Evolutionary conservation across 2,888 invertebrate genomes (phyloP).

Genomic region (Andrena praecox): DNA sequence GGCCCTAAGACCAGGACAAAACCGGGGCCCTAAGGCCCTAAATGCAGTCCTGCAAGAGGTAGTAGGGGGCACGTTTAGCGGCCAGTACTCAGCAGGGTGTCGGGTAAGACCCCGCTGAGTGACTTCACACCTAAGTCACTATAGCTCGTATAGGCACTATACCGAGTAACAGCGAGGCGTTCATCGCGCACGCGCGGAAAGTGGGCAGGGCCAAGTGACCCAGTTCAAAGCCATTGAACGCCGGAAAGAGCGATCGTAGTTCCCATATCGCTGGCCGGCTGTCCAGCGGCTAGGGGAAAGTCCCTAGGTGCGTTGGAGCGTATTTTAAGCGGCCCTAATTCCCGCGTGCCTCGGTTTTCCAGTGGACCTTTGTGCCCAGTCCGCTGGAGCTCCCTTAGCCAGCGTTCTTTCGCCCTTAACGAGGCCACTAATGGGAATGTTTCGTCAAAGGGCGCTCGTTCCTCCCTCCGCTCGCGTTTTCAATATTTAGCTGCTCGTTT

Average conservation of each 20-base stretch:
- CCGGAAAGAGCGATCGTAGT: background rate
- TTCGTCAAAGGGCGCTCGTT: slow-evolving; percentile 57
- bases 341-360: slow-evolving; percentile 47
- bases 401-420: slow-evolving; percentile 32
- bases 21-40: too few relatives aligned
- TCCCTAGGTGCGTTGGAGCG: background rate
- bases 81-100: too few relatives aligned
- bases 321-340: slow-evolving; percentile 15
- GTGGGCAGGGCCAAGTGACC: too few relatives aligned
- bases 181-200: too few relatives aligned
- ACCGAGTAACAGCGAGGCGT: too few relatives aligned
- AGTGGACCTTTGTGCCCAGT: slow-evolving; percentile 50
- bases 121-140: too few relatives aligned
- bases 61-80: too few relatives aligned
- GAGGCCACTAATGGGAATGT: slow-evolving; percentile 52
- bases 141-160: too few relatives aligned
- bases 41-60: too few relatives aligned
- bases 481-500: slow-evolving; percentile 37
- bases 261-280: background rate
- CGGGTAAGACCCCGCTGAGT: too few relatives aligned
- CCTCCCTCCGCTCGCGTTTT: slow-evolving; percentile 17
- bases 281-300: background rate
- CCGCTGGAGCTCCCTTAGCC: slow-evolving; percentile 24
- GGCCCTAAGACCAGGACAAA: too few relatives aligned
- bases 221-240: too few relatives aligned